Base-by-base conservation (phyloP, 2,113 vertebrate species). In the Arvicanthis niloticus region DNA sequence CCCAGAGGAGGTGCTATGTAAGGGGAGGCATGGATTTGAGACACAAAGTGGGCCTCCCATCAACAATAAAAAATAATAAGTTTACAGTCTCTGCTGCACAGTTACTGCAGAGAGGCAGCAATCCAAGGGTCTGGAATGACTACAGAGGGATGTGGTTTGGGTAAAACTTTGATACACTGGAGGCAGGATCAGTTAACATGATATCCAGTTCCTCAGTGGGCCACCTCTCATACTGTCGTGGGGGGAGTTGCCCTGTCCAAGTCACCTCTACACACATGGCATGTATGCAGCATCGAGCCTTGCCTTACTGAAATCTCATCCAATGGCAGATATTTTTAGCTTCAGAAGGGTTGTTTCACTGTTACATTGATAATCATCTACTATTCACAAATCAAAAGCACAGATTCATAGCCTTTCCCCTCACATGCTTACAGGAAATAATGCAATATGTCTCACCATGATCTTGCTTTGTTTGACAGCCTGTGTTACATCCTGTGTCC, bases 311-410 rank as follows among this genome's bases (percentile, higher is more conserved):
- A 37, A 11, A 0, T 93, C 94, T 96, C 91, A 75, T 91, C 17
- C 5, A 53, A 19, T 8, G 12, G 34, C 90, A 68, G 4, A 0
- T 37, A n/a, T 70, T 67, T 93, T 75, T 51, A 76, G 53, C 17
- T 48, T 45, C 19, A 0, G 70, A 78, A 86, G 19, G 7, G 56
- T 16, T 73, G 91, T 93, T 94, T 95, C 67, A 48, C 92, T 89
- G 56, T 93, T 82, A 51, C 51, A 37, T 16, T 67, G 84, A 85
- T 95, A 70, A 92, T 81, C 68, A 86, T 96, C 82, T 87, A 58
- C 93, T 62, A 76, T 82, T 70, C 89, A 85, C 73, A 60, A 78
- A 75, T 34, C 22, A 17, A 70, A 95, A 91, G 58, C 62, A 92
- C n/a, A 77, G 26, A 67, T 22, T 68, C 6, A 22, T 56, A 68